phyloP scores from a whole-genome alignment of 2,888 invertebrate genomes.

The Dioctria linearis region DNA sequence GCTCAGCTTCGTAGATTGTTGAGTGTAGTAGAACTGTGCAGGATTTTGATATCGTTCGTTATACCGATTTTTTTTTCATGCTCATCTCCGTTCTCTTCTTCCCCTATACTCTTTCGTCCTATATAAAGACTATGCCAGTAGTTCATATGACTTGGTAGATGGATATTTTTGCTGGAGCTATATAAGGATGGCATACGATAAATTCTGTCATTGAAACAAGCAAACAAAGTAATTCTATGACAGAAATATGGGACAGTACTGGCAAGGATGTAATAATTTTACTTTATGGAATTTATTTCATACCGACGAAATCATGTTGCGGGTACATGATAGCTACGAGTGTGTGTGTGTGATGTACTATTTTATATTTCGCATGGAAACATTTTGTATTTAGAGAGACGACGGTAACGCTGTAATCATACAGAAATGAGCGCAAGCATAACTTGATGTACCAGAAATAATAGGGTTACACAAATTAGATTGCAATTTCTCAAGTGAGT shows the following conservation, averaged over 20 bases:
- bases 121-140: background rate
- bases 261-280: slow-evolving; percentile 51
- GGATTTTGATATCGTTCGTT: slow-evolving; percentile 55
- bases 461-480: slow-evolving; percentile 19
- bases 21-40: slow-evolving; percentile 45
- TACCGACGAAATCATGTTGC: slow-evolving; percentile 17
- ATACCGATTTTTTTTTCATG: slow-evolving; percentile 49
- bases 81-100: background rate
- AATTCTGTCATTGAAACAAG: slow-evolving; percentile 57
- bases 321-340: background rate
- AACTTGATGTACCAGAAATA: background rate
- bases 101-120: background rate
- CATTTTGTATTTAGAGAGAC: background rate
- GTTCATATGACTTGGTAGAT: background rate
- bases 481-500: slow-evolving; percentile 38
- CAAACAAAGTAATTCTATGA: slow-evolving; percentile 57
- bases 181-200: slow-evolving; percentile 48
- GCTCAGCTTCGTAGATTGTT: slow-evolving; percentile 57
- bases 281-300: slow-evolving; percentile 44
- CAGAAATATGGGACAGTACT: slow-evolving; percentile 52
- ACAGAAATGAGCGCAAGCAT: slow-evolving; percentile 9
- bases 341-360: too few relatives aligned
- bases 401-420: background rate
- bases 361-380: too few relatives aligned
- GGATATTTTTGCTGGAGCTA: slow-evolving; percentile 39